phyloP scores from a whole-genome alignment of 2,888 invertebrate species.

The Rotaria sp. region DNA sequence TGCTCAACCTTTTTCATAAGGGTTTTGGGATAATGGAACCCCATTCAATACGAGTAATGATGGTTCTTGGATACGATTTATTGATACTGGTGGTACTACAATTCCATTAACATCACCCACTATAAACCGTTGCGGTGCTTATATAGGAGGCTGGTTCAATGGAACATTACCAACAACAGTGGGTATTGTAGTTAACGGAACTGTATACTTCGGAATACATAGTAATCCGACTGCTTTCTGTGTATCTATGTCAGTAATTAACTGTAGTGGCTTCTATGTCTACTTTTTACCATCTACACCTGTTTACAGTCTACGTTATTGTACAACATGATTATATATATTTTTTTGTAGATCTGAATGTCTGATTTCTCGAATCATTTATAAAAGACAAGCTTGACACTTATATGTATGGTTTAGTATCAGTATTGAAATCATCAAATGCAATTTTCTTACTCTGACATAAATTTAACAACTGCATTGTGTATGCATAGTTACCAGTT shows the following conservation, averaged over 20 bases:
- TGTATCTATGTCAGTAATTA: not conserved
- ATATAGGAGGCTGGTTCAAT: not conserved
- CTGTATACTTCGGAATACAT: not conserved
- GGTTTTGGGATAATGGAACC: not conserved
- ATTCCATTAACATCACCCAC: not conserved
- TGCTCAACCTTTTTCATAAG: too few species aligned
- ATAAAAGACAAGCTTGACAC: too few species aligned
- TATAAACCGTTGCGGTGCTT: not conserved
- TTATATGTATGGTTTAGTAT: too few species aligned
- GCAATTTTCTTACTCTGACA: too few species aligned
- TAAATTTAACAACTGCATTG: too few species aligned
- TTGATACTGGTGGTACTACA: not conserved
- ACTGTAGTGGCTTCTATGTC: not conserved
- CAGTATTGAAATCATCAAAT: too few species aligned
- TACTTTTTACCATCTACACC: not conserved
- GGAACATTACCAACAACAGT: not conserved
- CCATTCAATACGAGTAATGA: not conserved
- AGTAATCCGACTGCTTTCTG: rapidly evolving
- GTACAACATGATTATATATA: not conserved
- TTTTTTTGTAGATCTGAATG: too few species aligned
- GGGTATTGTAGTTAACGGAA: not conserved
- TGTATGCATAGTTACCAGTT: too few species aligned
- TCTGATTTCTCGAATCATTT: too few species aligned
- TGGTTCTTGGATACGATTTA: not conserved
- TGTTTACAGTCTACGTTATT: not conserved